Conservation (phyloP, 2,113 vertebrate genomes). For the Takifugu bimaculatus region DNA sequence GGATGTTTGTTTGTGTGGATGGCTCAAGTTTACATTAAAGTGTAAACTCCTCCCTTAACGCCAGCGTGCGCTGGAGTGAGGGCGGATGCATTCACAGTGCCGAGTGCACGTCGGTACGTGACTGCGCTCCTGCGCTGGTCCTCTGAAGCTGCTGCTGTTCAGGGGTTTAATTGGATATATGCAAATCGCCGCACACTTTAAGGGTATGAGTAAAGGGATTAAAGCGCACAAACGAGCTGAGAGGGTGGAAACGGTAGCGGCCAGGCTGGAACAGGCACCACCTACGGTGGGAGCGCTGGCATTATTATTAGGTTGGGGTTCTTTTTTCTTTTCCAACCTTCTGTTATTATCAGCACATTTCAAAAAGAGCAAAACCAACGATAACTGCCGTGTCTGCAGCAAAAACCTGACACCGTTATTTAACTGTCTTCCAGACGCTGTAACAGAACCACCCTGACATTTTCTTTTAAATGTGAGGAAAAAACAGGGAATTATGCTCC, state of each 20-base stretch:
- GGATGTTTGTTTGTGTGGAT: too few relatives aligned
- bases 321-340: slow-evolving; percentile 12
- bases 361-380: slow-evolving; percentile 15
- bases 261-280: neutral
- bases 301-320: slow-evolving; percentile 12
- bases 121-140: slow-evolving; percentile 32
- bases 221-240: slow-evolving; percentile 40
- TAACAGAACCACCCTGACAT: neutral
- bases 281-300: neutral
- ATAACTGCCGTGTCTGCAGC: neutral
- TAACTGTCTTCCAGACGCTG: neutral
- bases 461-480: neutral
- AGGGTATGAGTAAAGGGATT: slow-evolving; percentile 50
- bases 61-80: slow-evolving; percentile 23
- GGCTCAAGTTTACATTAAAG: too few relatives aligned
- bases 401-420: neutral
- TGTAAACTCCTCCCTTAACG: slow-evolving; percentile 15
- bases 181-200: slow-evolving; percentile 62
- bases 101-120: slow-evolving; percentile 13
- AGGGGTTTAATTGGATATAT: slow-evolving; percentile 67
- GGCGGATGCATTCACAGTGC: slow-evolving; percentile 45
- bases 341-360: slow-evolving; percentile 36
- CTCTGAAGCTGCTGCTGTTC: slow-evolving; percentile 47
- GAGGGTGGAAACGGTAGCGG: slow-evolving; percentile 16
- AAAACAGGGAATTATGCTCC: neutral